phyloP scores from a whole-genome alignment of 2,888 invertebrate species.

The Drosophila antonietae region DNA sequence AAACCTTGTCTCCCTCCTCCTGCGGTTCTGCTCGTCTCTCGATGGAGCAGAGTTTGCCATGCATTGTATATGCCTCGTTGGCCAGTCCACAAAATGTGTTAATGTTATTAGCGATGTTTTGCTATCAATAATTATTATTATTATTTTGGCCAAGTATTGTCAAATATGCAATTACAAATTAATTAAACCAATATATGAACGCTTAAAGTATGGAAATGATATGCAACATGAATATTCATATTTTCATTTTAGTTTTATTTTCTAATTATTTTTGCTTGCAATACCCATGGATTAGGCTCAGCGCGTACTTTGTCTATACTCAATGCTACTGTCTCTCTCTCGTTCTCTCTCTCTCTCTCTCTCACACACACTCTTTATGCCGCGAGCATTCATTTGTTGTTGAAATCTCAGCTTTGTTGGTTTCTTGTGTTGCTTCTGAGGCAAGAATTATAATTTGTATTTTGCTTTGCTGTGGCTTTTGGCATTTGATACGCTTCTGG shows the following conservation, averaged over 20 bases:
- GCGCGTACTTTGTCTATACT: background rate
- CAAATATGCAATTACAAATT: constrained; percentile 11
- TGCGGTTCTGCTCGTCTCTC: background rate
- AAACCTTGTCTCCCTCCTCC: background rate
- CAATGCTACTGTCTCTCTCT: background rate
- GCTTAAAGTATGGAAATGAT: background rate
- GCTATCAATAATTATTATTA: constrained; percentile 51
- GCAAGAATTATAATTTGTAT: constrained; percentile 5
- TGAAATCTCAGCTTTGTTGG: constrained; percentile 5
- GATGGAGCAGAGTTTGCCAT: constrained; percentile 31
- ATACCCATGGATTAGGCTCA: background rate
- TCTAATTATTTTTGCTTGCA: background rate
- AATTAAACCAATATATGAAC: constrained; percentile 11
- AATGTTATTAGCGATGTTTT: constrained; percentile 45
- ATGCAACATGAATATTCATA: constrained; percentile 11
- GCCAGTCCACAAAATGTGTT: constrained; percentile 9
- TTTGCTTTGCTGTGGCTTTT: constrained; percentile 2
- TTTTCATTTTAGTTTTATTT: constrained; percentile 8
- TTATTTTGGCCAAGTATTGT: constrained; percentile 16
- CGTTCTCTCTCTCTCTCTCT: background rate
- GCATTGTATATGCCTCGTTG: constrained; percentile 12
- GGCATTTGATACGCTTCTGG: constrained; percentile 5
- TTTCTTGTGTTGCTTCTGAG: background rate
- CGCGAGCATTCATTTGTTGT: constrained; percentile 1
- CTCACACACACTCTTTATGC: background rate